A percentile compares a stretch with the other conserved stretches of the same genome.
These are phyloP conservation scores for Plebejus argus DNA, from an alignment of 2,888 invertebrate species.

Conservation along the genomic window DNA sequence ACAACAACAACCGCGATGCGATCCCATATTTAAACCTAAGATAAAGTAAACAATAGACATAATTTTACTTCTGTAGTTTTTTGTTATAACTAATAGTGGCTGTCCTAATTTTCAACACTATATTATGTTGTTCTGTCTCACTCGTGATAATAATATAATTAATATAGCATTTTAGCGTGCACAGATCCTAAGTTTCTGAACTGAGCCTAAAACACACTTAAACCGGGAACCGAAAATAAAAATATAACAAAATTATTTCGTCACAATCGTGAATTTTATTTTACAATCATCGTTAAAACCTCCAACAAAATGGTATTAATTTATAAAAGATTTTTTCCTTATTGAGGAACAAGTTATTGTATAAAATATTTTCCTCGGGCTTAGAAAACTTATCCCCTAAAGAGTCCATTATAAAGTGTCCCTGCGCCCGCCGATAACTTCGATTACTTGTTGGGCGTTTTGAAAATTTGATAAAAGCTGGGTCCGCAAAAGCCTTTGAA, in stretches of 20 bases:
- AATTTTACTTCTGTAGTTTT: background rate
- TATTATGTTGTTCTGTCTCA: too few relatives aligned
- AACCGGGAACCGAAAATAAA: background rate
- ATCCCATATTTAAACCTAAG: background rate
- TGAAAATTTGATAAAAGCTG: slow-evolving; percentile 31
- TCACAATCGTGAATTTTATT: background rate
- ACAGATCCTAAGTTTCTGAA: too few relatives aligned
- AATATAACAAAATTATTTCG: background rate
- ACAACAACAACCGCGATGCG: background rate
- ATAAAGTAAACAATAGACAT: background rate
- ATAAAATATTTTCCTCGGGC: slow-evolving; percentile 20
- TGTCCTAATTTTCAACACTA: too few relatives aligned
- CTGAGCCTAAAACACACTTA: background rate
- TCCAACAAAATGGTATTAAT: background rate
- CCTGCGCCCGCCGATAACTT: slow-evolving; percentile 25
- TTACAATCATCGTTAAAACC: background rate
- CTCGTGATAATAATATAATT: too few relatives aligned
- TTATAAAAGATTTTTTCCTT: background rate
- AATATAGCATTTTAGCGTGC: too few relatives aligned
- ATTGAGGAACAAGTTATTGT: slow-evolving; percentile 23
- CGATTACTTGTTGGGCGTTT: slow-evolving; percentile 31
- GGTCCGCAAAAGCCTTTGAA: slow-evolving; percentile 20
- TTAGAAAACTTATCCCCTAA: slow-evolving; percentile 22
- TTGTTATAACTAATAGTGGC: too few relatives aligned
- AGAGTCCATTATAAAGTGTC: slow-evolving; percentile 30